Evolutionary conservation across 2,113 vertebrate species (phyloP).

Genomic region (Noctilio leporinus): DNA sequence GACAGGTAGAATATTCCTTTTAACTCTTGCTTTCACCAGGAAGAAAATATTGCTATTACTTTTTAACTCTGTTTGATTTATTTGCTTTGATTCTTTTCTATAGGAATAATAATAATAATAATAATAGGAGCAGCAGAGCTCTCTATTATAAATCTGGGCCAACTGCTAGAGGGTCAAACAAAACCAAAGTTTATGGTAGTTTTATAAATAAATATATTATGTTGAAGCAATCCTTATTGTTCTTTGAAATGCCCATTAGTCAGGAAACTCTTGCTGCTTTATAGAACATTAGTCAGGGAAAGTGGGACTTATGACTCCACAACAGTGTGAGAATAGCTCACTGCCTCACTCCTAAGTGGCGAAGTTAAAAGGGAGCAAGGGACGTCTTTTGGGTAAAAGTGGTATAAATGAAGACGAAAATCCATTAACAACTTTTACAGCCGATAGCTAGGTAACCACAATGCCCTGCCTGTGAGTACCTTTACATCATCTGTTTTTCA

Average conservation of each 20-base stretch:
- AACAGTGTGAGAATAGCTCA: background rate
- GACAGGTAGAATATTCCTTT: background rate
- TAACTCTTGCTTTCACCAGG: background rate
- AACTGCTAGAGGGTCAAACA: background rate
- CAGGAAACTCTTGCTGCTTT: slow-evolving; percentile 21
- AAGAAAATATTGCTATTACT: background rate
- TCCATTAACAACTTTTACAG: background rate
- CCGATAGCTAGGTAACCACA: background rate
- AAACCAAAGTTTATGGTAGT: background rate
- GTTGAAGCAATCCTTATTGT: background rate
- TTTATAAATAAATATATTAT: slow-evolving; percentile 13
- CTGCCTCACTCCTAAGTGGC: background rate
- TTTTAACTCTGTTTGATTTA: background rate
- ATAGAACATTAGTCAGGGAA: background rate
- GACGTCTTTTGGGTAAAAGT: background rate
- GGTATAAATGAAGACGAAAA: background rate
- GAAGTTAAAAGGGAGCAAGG: background rate
- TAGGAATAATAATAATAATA: background rate
- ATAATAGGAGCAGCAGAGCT: background rate
- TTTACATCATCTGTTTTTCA: background rate
- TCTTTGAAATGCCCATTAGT: background rate
- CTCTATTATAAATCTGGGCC: background rate
- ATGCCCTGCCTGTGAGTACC: background rate
- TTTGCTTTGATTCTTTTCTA: background rate
- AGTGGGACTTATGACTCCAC: background rate